phyloP scores from a whole-genome alignment of 1,140 invertebrate genomes.

The Saccostrea cuccullata region DNA sequence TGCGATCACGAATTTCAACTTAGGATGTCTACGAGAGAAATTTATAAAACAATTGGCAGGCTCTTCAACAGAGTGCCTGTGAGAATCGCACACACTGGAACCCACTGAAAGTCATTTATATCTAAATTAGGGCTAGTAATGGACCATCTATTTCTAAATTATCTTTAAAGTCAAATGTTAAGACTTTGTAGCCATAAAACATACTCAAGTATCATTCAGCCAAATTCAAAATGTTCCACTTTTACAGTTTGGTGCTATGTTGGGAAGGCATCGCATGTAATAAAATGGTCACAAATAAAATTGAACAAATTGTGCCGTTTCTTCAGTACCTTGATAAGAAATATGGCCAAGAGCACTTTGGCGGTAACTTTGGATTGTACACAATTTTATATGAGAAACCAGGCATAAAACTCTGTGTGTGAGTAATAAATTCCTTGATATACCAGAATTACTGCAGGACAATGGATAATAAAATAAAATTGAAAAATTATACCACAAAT shows the following conservation, averaged over 20 bases:
- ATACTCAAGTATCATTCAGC: slow-evolving; percentile 13
- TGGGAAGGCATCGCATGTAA: slow-evolving; percentile 7
- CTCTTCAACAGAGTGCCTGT: background rate
- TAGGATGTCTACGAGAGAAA: slow-evolving; percentile 7
- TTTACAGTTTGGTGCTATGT: slow-evolving; percentile 32
- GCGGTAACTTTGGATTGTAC: slow-evolving; percentile 5
- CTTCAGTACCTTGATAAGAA: background rate
- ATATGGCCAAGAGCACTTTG: slow-evolving; percentile 3
- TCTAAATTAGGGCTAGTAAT: background rate
- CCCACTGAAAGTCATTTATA: background rate
- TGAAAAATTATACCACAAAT: slow-evolving; percentile 8
- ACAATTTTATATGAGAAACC: slow-evolving; percentile 3
- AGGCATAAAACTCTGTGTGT: slow-evolving; percentile 22
- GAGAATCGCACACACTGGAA: slow-evolving; percentile 23
- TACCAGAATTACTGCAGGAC: slow-evolving; percentile 29
- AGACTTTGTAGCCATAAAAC: slow-evolving; percentile 15
- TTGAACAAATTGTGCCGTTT: slow-evolving; percentile 4
- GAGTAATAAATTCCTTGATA: slow-evolving; percentile 24
- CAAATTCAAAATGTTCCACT: slow-evolving; percentile 27
- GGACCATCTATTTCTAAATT: slow-evolving; percentile 27
- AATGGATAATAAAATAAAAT: slow-evolving; percentile 12
- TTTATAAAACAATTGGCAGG: slow-evolving; percentile 14
- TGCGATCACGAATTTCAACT: slow-evolving; percentile 9
- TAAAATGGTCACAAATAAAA: slow-evolving; percentile 25
- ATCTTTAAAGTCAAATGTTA: slow-evolving; percentile 31